Percentiles rank a stretch among this genome's conserved stretches.
phyloP scores from a whole-genome alignment of 1,140 invertebrate species.

The Linepithema humile region DNA sequence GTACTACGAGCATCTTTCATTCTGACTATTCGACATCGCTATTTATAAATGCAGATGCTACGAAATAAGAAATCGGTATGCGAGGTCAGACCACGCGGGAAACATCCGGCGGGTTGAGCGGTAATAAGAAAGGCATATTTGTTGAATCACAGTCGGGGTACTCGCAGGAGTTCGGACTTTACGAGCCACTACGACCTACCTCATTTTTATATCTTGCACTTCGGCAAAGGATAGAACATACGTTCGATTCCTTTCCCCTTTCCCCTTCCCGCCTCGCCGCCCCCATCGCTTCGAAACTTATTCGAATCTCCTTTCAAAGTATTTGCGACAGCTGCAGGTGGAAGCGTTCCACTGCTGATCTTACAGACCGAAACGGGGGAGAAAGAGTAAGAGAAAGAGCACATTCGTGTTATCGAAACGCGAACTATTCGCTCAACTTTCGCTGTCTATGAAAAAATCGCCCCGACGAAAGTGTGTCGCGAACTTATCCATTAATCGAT shows the following conservation, averaged over 20 bases:
- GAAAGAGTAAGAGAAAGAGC: background rate
- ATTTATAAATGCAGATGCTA: background rate
- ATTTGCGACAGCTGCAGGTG: constrained; percentile 64
- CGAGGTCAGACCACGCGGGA: background rate
- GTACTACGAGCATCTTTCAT: background rate
- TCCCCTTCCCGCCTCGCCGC: background rate
- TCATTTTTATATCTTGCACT: constrained; percentile 58
- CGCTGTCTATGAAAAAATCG: background rate
- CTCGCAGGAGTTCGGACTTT: constrained; percentile 47
- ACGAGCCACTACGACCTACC: constrained; percentile 49
- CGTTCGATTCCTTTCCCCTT: background rate
- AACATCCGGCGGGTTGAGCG: constrained; percentile 18
- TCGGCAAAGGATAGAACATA: constrained; percentile 26
- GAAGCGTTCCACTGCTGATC: constrained; percentile 40
- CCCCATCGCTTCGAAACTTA: constrained; percentile 52
- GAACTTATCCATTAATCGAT: constrained; percentile 13
- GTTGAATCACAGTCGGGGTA: constrained; percentile 52
- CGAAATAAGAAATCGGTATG: constrained; percentile 17
- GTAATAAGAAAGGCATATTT: constrained; percentile 61
- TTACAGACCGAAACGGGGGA: background rate
- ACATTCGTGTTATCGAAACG: constrained; percentile 64
- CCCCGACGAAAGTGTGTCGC: background rate
- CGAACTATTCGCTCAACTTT: constrained; percentile 53
- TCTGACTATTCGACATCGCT: background rate
- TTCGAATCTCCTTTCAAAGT: constrained; percentile 62